Evolutionary conservation across 2,113 vertebrate species (phyloP).

Genomic region (Crocuta crocuta): DNA sequence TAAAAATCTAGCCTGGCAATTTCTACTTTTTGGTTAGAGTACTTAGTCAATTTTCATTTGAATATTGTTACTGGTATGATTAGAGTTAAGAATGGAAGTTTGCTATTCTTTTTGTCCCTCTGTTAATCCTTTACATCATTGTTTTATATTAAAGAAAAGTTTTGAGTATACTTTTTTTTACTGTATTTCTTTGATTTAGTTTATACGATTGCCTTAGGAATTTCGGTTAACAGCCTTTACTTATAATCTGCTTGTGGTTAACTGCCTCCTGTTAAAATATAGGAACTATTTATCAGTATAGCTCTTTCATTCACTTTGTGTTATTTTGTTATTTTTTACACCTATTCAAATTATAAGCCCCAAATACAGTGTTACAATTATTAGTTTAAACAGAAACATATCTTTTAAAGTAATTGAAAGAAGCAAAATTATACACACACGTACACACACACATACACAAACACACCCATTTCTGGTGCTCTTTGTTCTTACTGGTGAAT

Average conservation of each 20-base stretch:
- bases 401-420: slow-evolving; percentile 20
- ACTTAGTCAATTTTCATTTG: background rate
- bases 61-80: background rate
- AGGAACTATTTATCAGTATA: background rate
- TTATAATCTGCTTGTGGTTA: background rate
- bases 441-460: background rate
- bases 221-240: background rate
- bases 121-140: background rate
- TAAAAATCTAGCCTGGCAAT: background rate
- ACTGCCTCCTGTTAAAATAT: background rate
- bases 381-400: background rate
- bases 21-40: background rate
- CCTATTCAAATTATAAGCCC: background rate
- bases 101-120: background rate
- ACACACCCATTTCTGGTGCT: background rate
- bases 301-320: background rate
- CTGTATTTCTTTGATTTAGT: background rate
- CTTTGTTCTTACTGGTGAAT: background rate
- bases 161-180: background rate
- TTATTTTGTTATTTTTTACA: background rate
- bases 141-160: background rate
- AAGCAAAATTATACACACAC: background rate
- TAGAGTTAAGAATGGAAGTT: background rate
- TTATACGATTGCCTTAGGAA: background rate
- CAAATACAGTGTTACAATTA: background rate